Evolutionary conservation across 2,113 vertebrate genomes (phyloP).

Genomic region (Rhipidura dahli): DNA sequence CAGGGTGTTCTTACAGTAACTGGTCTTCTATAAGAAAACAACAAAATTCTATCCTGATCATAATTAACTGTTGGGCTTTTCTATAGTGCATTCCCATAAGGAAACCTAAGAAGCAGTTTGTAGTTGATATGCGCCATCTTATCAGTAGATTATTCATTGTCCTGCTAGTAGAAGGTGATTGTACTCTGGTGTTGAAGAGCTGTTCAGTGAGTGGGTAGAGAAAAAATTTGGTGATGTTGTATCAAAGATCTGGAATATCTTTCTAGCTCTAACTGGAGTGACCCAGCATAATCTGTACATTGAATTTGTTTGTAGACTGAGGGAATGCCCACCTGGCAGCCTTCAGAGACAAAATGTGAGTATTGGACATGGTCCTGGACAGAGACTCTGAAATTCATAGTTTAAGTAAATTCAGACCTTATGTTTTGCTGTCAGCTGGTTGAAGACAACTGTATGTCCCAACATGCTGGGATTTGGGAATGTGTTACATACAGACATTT

Average conservation of each 20-base stretch:
- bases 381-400: not conserved
- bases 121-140: not conserved
- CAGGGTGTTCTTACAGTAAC: not conserved
- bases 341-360: not conserved
- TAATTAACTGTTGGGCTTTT: not conserved
- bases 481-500: not conserved
- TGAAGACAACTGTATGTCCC: not conserved
- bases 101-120: not conserved
- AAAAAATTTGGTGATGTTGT: not conserved
- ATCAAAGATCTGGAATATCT: not conserved
- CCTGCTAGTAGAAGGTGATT: not conserved
- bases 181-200: not conserved
- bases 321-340: not conserved
- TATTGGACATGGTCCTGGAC: not conserved
- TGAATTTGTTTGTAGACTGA: not conserved
- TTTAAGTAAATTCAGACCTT: not conserved
- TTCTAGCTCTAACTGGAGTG: not conserved
- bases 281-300: not conserved
- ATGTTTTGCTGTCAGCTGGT: not conserved
- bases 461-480: not conserved
- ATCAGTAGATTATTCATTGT: not conserved
- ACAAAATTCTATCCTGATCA: not conserved
- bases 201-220: not conserved
- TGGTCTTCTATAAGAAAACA: not conserved
- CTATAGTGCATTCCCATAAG: not conserved